Evolutionary conservation across 64 coral and sea anemone species (phyloP), one percentile per base, ranked within the genome.

Genomic region (Montipora foliosa): DNA sequence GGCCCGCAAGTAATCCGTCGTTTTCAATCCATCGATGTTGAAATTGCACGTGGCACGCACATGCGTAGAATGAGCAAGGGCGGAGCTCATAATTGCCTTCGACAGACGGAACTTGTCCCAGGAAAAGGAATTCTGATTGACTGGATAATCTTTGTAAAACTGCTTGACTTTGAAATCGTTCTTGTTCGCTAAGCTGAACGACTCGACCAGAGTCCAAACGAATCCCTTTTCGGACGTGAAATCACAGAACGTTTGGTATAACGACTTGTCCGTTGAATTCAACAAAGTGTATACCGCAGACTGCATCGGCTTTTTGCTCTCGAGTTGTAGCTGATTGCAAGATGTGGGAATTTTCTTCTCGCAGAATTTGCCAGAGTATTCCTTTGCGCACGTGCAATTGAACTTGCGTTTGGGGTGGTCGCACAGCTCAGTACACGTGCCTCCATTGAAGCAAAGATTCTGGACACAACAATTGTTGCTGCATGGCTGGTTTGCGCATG

Each of bases 31-130:
- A 83, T 92, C 85, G 8, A 20, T 82, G 45, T 75, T 80, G 79
- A 82, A 96, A 70, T 96, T 96, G 73, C 95, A 96, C 10, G 86
- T 96, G 47, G 90, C 90, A 72, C 95, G 89, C 17, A 91, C 66
- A 19, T 96, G 90, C 74, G 95, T 89, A 3, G 95, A 91, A 0
- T 16, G 20, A 14, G 59, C 75, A 9, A 74, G 59, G 16, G 89
- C 19, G n/a, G 61, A 44, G 11, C 73, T 77, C 90, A 96, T 96
- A 0, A 44, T 46, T 5, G 20, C 24, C 66, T 44, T 3, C 1
- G 95, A 89, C 45, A 96, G 52, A 14, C 95, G 95, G 44, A 92
- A 96, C 29, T 64, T 79, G 70, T 80, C 22, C 95, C 95, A 96
- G 47, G 19, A 59, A 44, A 92, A 89, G 47, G 29, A 52, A 8